Evolutionary conservation across 2,113 vertebrate species (phyloP), one percentile per base, ranked within the genome.

Genomic region (Actenoides hombroni): DNA sequence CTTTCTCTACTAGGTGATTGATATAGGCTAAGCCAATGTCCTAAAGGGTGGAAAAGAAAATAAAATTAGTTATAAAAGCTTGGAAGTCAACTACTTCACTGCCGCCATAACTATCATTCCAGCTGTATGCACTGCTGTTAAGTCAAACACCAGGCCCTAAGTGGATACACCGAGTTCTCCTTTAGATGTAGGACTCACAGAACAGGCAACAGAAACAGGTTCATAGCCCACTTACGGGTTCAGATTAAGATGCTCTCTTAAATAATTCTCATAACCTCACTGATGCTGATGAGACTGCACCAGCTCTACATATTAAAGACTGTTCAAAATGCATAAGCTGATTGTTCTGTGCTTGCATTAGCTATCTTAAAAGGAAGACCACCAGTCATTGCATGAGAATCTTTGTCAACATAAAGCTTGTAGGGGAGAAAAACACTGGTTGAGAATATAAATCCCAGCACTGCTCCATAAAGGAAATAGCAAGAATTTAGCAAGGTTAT

Each of bases 11-110:
- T 29, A 99, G 96, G 92, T 99, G 99, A 94, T 99, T 99, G 97
- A 99, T 98, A 95, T 99, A 99, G 26, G 98, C 98, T 97, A 99
- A 98, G 39, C 99, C 99, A 40, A 99, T 99, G 86, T 99, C 99
- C 99, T 99, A 82, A 48, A 83, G n/a, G 23, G 3, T 14, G 15
- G 6, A 42, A 81, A 92, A 65, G 93, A 71, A 78, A 84, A 56
- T 26, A 83, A 64, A 49, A 85, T 63, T 68, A 90, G 31, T 13
- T 35, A 19, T 1, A 85, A 26, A 65, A 53, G 68, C 70, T 56
- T 70, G 60, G 23, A 49, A 86, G 15, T 68, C 14, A 84, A 35
- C 44, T 56, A 63, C 40, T 48, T 28, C 40, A 69, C 63, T 57
- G n/a, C 12, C 23, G 17, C 13, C 21, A n/a, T 31, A 37, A 19